phyloP scores from a whole-genome alignment of 2,888 invertebrate species.

The Strigamia transsilvanica region DNA sequence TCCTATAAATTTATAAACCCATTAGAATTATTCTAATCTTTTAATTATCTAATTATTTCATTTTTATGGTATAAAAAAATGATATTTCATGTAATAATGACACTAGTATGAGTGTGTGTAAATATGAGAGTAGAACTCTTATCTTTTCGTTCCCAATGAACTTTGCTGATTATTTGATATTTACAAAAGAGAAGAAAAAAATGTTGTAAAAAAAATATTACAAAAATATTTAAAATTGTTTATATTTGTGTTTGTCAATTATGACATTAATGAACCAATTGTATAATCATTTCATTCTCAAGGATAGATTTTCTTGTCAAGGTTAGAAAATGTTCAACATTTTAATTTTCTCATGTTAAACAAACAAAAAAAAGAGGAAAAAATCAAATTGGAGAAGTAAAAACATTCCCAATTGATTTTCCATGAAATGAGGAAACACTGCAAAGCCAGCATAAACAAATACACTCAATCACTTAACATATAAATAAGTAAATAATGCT shows the following conservation, averaged over 20 bases:
- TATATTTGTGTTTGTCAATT: background rate
- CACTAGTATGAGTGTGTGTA: background rate
- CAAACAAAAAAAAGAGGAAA: no score
- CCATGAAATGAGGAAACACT: slow-evolving; percentile 24
- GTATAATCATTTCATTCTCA: slow-evolving; percentile 28
- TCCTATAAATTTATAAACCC: no score
- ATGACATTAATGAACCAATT: slow-evolving; percentile 17
- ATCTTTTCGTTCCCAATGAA: background rate
- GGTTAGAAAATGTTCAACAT: background rate
- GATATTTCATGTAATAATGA: background rate
- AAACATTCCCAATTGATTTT: background rate
- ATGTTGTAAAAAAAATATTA: no score
- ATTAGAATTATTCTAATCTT: no score
- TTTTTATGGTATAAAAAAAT: background rate
- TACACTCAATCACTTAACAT: no score
- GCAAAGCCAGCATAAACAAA: background rate
- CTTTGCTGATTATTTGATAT: background rate
- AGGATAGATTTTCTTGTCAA: background rate
- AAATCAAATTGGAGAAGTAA: background rate
- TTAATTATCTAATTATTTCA: background rate
- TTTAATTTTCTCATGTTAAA: background rate
- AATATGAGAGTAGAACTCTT: background rate
- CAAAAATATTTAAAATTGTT: background rate
- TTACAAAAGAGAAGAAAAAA: background rate
- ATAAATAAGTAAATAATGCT: background rate